Percentiles rank a stretch among this genome's conserved stretches.
These are phyloP conservation scores for Drosophila erecta DNA, from an alignment of 1,140 invertebrate genomes.

Conservation along the genomic window DNA sequence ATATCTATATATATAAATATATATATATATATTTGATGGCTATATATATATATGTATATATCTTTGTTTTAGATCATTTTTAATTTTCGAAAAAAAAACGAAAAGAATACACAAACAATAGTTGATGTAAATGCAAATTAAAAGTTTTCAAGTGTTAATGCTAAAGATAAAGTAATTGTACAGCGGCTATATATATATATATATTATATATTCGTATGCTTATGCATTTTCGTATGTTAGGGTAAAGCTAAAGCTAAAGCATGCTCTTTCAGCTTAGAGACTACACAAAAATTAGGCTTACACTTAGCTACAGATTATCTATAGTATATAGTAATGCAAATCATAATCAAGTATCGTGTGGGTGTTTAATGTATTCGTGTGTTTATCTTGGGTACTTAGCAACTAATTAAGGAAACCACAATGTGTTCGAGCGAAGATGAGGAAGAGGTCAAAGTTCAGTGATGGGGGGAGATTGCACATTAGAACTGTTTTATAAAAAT, in stretches of 20 bases:
- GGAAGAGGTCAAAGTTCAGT: conserved; percentile 15
- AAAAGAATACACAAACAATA: conserved; percentile 37
- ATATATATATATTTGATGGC: conserved; percentile 26
- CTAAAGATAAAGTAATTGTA: conserved; percentile 46
- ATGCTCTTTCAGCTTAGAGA: conserved; percentile 42
- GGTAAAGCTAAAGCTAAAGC: conserved; percentile 50
- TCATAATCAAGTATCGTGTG: conserved; percentile 35
- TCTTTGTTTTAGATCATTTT: conserved; percentile 19
- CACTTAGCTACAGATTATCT: conserved; percentile 37
- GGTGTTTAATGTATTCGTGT: conserved; percentile 14
- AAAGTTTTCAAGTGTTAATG: conserved; percentile 38
- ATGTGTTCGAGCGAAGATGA: conserved; percentile 21
- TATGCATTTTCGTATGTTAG: conserved; percentile 43
- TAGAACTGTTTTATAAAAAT: conserved; percentile 22
- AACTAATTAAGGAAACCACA: conserved; percentile 78
- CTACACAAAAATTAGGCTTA: conserved; percentile 45
- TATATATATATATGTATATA: conserved; percentile 22
- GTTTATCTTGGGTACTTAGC: conserved; percentile 47
- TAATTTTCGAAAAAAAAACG: conserved; percentile 34
- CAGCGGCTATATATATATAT: conserved; percentile 31
- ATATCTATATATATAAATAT: conserved; percentile 11
- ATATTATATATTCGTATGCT: conserved; percentile 43
- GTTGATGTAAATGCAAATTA: conserved; percentile 57
- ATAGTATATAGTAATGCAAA: conserved; percentile 46
- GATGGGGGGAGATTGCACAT: conserved; percentile 54